phyloP scores from a whole-genome alignment of 1,140 invertebrate genomes.

The Drosophila sucinea region DNA sequence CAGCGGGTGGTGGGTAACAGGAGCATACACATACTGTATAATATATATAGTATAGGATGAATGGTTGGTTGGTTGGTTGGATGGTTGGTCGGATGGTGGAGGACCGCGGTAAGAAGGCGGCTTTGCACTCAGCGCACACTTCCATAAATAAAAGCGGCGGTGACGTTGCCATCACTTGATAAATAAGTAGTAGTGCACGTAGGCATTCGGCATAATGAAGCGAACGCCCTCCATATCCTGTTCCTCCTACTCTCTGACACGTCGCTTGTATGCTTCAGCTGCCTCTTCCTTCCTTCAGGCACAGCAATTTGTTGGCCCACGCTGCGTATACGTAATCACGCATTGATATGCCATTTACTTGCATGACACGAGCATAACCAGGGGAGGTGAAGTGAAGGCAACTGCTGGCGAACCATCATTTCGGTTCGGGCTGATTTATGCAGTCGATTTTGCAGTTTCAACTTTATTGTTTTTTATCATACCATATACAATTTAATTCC shows the following conservation, averaged over 20 bases:
- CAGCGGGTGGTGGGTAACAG: slow-evolving; percentile 32
- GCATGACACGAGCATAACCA: slow-evolving; percentile 40
- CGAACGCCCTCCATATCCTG: slow-evolving; percentile 24
- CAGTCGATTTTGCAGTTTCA: slow-evolving; percentile 66
- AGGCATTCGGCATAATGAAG: slow-evolving; percentile 77
- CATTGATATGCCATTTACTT: slow-evolving; percentile 78
- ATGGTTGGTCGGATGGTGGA: slow-evolving; percentile 21
- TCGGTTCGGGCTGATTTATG: slow-evolving; percentile 62
- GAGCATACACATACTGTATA: not conserved
- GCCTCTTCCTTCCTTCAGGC: slow-evolving; percentile 11
- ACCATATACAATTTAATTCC: slow-evolving; percentile 43
- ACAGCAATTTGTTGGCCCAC: slow-evolving; percentile 54
- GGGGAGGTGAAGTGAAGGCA: not conserved
- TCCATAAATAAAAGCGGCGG: slow-evolving; percentile 49
- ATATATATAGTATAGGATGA: not conserved
- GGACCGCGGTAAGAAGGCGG: slow-evolving; percentile 37
- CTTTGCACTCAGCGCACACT: slow-evolving; percentile 56
- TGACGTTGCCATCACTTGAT: slow-evolving; percentile 68
- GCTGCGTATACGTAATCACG: slow-evolving; percentile 78
- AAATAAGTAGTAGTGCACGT: slow-evolving; percentile 80
- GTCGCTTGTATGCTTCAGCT: no score
- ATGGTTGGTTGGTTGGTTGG: slow-evolving; percentile 22
- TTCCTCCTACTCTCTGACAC: not conserved
- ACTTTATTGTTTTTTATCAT: slow-evolving; percentile 57
- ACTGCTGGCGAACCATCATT: not conserved